Base-by-base conservation (phyloP, 2,113 vertebrate species). In the Prunella himalayana region DNA sequence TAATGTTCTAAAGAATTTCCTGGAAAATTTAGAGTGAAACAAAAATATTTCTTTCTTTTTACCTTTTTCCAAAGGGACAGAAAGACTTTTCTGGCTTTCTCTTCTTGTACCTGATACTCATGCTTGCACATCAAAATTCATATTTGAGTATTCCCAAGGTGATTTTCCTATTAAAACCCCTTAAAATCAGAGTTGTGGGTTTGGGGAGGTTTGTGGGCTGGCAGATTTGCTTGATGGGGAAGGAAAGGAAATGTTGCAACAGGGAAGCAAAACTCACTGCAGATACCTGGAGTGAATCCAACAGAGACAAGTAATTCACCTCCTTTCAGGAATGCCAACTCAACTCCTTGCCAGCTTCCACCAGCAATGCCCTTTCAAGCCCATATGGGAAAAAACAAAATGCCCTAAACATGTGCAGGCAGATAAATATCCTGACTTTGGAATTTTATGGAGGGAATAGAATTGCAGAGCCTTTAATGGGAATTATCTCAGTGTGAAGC, bases 271-370 rank as follows among this genome's bases (percentile, higher is more conserved):
- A 96, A 78, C 68, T 85, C 60, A 15, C 82, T 65, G 77, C 85
- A 86, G 92, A 90, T 50, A 56, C 92, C 49, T 95, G 95, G 88
- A 86, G 65, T 7, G 45, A 78, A 53, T 75, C 94, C 94, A 94
- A 8, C 0, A 51, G 51, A 86, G 79, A 85, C 35, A 49, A 81
- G 41, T 2, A 47, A 93, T 64, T 61, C 82, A 64, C 92, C 76
- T 33, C 59, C 71, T 61, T 41, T 71, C 21, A n/a, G 71, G 37
- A 83, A 75, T 21, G 88, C 68, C 88, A 90, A 45, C 88, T 75
- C 63, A 37, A 56, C 47, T 73, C 41, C 85, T 12, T 56, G 92
- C 79, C 85, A 94, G 68, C 56, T 70, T 39, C 51, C 54, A 82
- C 31, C 82, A 94, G 75, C 85, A 56, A 75, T 31, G 75, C 65